phyloP scores from a whole-genome alignment of 1,140 invertebrate species.

The Trachelipus rathkii region DNA sequence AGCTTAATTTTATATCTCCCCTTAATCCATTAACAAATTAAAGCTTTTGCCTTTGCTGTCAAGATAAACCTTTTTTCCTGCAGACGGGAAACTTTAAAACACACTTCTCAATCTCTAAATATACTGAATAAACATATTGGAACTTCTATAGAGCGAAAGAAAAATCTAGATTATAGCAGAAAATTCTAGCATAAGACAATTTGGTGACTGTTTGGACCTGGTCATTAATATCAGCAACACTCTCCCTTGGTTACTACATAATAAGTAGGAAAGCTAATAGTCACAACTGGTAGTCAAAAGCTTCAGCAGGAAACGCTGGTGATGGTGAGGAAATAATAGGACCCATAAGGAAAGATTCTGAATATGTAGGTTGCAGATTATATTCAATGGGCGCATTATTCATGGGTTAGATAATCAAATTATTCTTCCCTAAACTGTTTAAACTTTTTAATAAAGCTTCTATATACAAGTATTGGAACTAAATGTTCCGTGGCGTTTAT shows the following conservation, averaged over 20 bases:
- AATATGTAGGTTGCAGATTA: conserved; percentile 50
- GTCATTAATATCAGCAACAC: conserved; percentile 72
- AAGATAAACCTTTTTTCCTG: not conserved
- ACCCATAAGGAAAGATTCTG: conserved; percentile 83
- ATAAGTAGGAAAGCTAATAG: conserved; percentile 75
- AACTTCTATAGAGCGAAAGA: conserved; percentile 44
- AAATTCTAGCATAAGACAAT: conserved; percentile 42
- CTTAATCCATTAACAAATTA: not conserved
- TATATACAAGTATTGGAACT: too few species aligned
- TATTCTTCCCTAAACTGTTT: too few species aligned
- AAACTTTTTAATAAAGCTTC: too few species aligned
- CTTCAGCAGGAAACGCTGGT: conserved; percentile 54
- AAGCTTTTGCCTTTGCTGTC: not conserved
- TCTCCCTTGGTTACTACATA: conserved; percentile 87
- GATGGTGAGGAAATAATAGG: conserved; percentile 80
- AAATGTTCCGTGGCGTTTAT: too few species aligned
- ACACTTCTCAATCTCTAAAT: conserved; percentile 34
- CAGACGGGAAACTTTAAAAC: conserved; percentile 45
- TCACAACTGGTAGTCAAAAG: conserved; percentile 78
- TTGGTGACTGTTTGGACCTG: conserved; percentile 53
- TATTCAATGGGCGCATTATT: too few species aligned
- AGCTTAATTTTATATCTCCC: too few species aligned
- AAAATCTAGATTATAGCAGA: conserved; percentile 40
- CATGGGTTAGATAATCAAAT: too few species aligned
- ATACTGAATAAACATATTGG: conserved; percentile 41